phyloP scores from a whole-genome alignment of 1,140 invertebrate genomes.

The Microplitis mediator region DNA sequence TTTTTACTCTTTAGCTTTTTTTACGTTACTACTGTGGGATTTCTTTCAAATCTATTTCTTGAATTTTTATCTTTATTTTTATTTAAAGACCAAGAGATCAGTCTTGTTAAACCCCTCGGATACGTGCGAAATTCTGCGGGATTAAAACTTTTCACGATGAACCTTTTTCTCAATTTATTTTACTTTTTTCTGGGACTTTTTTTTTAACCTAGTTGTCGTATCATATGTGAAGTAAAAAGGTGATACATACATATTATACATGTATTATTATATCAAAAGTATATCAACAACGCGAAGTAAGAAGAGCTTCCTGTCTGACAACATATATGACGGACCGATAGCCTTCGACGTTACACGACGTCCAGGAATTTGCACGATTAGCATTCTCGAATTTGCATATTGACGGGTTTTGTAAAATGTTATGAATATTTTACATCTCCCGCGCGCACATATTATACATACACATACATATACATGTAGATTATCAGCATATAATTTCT shows the following conservation, averaged over 20 bases:
- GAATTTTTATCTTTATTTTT: background rate
- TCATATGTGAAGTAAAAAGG: too few relatives aligned
- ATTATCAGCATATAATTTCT: background rate
- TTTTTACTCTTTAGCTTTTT: conserved; percentile 8
- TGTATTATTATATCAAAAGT: conserved; percentile 27
- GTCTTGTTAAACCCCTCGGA: background rate
- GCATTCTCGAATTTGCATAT: conserved; percentile 61
- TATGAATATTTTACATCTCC: conserved; percentile 60
- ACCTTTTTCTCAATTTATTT: background rate
- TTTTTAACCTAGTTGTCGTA: too few relatives aligned
- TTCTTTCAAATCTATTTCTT: background rate
- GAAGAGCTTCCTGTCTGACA: conserved; percentile 4
- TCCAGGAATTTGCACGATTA: conserved; percentile 53
- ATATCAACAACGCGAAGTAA: background rate
- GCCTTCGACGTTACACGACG: conserved; percentile 46
- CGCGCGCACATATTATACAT: conserved; percentile 5
- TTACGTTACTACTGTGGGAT: background rate
- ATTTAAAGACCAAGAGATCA: conserved; percentile 10
- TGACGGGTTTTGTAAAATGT: conserved; percentile 63
- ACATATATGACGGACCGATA: conserved; percentile 49
- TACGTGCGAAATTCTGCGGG: conserved; percentile 29
- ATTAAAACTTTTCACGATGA: conserved; percentile 40
- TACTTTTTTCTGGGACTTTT: background rate
- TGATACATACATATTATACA: background rate
- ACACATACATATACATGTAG: conserved; percentile 1